Evolutionary conservation across 2,797 vertebrate species (phyloP).

Genomic region (Gymnothorax reevesii): DNA sequence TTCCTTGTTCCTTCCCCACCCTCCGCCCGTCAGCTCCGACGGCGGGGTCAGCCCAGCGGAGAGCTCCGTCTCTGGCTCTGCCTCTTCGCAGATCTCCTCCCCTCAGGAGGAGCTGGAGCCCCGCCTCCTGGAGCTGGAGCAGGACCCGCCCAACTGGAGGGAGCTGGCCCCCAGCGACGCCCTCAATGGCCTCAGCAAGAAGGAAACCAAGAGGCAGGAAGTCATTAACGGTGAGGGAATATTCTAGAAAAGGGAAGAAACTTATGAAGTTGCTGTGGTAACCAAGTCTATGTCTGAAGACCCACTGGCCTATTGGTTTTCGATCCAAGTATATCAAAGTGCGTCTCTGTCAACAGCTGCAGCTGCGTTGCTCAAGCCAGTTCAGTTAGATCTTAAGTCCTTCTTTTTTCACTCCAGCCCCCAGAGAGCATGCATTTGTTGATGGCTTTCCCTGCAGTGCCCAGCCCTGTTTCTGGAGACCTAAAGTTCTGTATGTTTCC

Average conservation of each 20-base stretch:
- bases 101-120: conserved; percentile 82
- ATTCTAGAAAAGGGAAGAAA: neutral
- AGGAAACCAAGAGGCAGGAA: conserved; percentile 86
- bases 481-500: no score
- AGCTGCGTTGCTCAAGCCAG: no score
- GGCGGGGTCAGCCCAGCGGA: conserved; percentile 49
- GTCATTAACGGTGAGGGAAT: conserved; percentile 84
- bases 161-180: conserved; percentile 70
- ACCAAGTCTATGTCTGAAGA: no score
- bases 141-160: conserved; percentile 86
- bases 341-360: no score
- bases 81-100: conserved; percentile 60
- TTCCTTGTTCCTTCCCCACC: neutral
- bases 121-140: conserved; percentile 79
- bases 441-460: no score
- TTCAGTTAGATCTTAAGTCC: no score
- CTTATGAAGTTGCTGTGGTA: no score
- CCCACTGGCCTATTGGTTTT: no score
- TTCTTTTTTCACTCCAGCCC: no score
- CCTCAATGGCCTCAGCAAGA: conserved; percentile 79
- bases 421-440: no score
- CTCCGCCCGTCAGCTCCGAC: conserved; percentile 56
- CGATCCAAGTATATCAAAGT: no score
- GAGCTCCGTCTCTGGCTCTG: conserved; percentile 50
- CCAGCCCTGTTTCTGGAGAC: no score